A percentile compares a stretch with the other conserved stretches of the same genome.
Evolutionary conservation across 2,888 invertebrate genomes (phyloP).

Genomic region (Geotrupes spiniger): DNA sequence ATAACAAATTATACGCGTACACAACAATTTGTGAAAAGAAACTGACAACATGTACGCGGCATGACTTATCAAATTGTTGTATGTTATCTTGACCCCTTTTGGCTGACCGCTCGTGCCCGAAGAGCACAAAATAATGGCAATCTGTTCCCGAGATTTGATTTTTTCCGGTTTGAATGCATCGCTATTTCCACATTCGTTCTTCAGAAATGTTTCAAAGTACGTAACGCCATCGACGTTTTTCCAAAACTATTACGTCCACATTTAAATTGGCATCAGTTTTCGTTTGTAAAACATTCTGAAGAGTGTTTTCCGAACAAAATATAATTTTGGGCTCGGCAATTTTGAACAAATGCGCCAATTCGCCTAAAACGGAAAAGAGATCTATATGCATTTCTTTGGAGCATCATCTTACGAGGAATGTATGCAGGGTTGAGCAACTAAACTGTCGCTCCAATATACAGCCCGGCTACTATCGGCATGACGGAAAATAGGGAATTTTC

Average conservation of each 20-base stretch:
- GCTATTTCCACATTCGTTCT: constrained; percentile 56
- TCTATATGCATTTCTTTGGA: too few relatives aligned
- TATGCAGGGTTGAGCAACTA: too few relatives aligned
- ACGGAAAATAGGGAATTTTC: too few relatives aligned
- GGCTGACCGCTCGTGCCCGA: constrained; percentile 82
- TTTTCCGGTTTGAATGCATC: constrained; percentile 48
- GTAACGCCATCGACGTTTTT: constrained; percentile 64
- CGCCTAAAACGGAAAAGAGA: constrained; percentile 31
- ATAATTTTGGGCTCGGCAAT: constrained; percentile 66
- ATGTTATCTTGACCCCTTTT: constrained; percentile 73
- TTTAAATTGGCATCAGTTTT: too few relatives aligned
- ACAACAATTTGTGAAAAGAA: too few relatives aligned
- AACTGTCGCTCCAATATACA: too few relatives aligned
- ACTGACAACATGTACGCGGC: constrained; percentile 19
- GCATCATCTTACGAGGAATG: too few relatives aligned
- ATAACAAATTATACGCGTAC: too few relatives aligned
- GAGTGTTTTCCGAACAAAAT: constrained; percentile 57
- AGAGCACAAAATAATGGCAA: constrained; percentile 68
- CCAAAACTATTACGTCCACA: neutral
- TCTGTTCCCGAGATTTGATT: constrained; percentile 52
- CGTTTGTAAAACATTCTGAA: too few relatives aligned
- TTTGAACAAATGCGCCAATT: constrained; percentile 54
- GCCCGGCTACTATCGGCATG: too few relatives aligned
- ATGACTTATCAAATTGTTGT: constrained; percentile 59
- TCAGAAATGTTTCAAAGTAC: constrained; percentile 57